phyloP scores from a whole-genome alignment of 35 echinoderm and acorn worm species.

The Ptychodera flava region DNA sequence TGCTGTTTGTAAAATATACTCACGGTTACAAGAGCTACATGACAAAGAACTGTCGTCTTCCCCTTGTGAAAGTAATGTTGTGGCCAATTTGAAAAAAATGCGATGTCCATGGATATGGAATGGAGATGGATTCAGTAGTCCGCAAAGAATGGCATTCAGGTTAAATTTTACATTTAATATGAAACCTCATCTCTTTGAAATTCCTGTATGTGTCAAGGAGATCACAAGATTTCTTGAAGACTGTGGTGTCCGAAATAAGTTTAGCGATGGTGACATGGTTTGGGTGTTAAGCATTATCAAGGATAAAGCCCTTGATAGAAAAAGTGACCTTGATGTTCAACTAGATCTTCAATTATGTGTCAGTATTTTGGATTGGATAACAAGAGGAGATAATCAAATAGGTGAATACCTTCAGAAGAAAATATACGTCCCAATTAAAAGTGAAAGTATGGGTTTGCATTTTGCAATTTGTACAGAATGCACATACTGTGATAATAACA shows the following conservation, averaged over 20 bases:
- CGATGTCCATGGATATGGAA: conserved; percentile 35
- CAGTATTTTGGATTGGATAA: background rate
- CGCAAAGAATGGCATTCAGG: conserved; percentile 11
- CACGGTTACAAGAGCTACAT: background rate
- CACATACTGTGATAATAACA: background rate
- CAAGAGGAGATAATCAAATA: background rate
- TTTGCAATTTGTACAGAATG: background rate
- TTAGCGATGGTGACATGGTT: conserved; percentile 1
- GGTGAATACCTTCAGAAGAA: background rate
- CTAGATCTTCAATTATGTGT: background rate
- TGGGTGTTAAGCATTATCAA: background rate
- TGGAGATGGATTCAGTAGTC: conserved; percentile 9
- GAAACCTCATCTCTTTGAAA: background rate
- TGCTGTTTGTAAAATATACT: background rate
- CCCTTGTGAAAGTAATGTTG: too few relatives aligned
- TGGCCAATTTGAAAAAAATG: too few relatives aligned
- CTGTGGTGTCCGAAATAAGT: conserved; percentile 2
- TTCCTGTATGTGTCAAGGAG: background rate
- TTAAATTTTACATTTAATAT: conserved; percentile 6
- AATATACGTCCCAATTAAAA: background rate
- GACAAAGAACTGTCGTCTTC: too few relatives aligned
- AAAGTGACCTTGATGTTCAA: background rate
- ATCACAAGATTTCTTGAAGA: background rate
- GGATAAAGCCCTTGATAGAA: background rate
- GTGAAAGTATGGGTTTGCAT: background rate